Conservation (phyloP, 2,797 vertebrate genomes). For the Menidia menidia region DNA sequence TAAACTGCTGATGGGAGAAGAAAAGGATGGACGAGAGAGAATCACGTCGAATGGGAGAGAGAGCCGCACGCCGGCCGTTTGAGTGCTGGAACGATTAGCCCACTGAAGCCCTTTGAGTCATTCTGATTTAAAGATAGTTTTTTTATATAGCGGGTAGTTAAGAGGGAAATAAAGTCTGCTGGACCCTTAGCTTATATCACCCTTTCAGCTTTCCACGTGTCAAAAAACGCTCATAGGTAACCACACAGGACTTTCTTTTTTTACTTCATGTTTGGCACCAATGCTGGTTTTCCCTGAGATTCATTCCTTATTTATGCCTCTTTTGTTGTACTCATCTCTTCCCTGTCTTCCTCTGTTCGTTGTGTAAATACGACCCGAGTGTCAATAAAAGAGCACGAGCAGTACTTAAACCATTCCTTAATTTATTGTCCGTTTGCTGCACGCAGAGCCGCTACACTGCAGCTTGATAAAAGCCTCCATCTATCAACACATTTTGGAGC, state of each 20-base stretch:
- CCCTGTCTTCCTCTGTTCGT: too few species aligned
- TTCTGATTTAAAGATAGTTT: too few species aligned
- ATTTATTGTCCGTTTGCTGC: background rate
- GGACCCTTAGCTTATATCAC: conserved; percentile 38
- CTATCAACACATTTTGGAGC: too few species aligned
- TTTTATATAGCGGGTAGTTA: conserved; percentile 45
- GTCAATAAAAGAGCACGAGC: background rate
- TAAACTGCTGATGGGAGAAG: conserved; percentile 34
- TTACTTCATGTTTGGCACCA: conserved; percentile 1
- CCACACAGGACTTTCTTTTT: conserved; percentile 6
- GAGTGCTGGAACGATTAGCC: conserved; percentile 20
- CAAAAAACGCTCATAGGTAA: too few species aligned
- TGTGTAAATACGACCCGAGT: background rate
- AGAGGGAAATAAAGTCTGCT: conserved; percentile 48
- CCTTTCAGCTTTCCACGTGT: conserved; percentile 6
- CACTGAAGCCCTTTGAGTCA: conserved; percentile 38
- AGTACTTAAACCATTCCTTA: background rate
- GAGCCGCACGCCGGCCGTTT: background rate
- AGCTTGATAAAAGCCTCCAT: too few species aligned
- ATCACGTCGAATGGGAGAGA: conserved; percentile 5
- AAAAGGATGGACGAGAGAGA: conserved; percentile 4
- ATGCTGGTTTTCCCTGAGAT: background rate
- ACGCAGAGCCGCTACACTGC: too few species aligned
- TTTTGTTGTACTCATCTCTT: background rate
- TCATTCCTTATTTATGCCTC: conserved; percentile 24